Conservation (phyloP, 2,888 invertebrate species). For the Entomobrya multifasciata region DNA sequence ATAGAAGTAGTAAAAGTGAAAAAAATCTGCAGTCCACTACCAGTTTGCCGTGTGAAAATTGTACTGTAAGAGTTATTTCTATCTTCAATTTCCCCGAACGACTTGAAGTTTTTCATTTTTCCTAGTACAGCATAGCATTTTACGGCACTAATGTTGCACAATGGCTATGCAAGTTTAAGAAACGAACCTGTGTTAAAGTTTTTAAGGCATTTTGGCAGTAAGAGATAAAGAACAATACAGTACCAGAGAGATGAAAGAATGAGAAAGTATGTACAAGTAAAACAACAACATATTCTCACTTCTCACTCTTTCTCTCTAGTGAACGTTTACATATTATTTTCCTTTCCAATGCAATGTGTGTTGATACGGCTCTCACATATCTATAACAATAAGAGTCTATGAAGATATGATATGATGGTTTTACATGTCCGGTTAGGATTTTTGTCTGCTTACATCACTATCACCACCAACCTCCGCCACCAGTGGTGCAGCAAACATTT, state of each 20-base stretch:
- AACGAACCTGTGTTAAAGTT: conserved; percentile 7
- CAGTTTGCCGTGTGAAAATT: no score
- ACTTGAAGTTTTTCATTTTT: background rate
- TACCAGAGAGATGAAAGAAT: background rate
- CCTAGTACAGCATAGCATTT: background rate
- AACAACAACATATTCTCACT: conserved; percentile 1
- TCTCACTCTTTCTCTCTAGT: background rate
- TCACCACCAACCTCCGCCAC: no score
- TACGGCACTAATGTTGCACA: background rate
- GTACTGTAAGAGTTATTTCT: no score
- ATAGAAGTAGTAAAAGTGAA: no score
- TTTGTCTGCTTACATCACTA: no score
- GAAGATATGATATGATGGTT: no score
- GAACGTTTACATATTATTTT: conserved; percentile 33
- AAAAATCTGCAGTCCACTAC: no score
- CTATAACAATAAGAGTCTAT: no score
- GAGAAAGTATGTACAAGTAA: background rate
- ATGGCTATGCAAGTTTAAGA: background rate
- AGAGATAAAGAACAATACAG: background rate
- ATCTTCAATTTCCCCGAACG: conserved; percentile 11
- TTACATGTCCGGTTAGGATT: no score
- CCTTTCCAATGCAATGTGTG: no score
- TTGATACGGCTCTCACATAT: no score
- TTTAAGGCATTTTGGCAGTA: background rate
- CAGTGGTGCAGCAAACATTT: conserved; percentile 5